Conservation (phyloP, 2,888 invertebrate species). For the Pseudococcus jackbeardsleyi region DNA sequence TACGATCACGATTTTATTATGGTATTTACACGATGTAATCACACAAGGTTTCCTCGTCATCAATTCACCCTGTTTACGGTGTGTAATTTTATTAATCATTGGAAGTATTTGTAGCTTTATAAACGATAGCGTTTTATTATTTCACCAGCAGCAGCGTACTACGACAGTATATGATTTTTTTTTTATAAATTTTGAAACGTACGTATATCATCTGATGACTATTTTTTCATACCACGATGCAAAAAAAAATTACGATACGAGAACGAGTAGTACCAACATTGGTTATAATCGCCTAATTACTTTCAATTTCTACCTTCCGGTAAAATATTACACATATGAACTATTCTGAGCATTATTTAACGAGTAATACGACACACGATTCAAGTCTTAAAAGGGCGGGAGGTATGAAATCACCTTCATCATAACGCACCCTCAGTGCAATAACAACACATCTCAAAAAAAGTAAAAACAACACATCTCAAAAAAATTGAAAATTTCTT, state of each 20-base stretch:
- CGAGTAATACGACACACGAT: neutral
- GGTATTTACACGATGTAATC: constrained; percentile 10
- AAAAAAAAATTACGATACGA: neutral
- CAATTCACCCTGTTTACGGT: constrained; percentile 42
- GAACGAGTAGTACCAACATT: neutral
- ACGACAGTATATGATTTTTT: neutral
- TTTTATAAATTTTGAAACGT: no score
- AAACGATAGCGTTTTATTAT: neutral
- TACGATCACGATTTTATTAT: constrained; percentile 8
- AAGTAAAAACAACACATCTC: no score
- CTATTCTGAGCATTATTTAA: constrained; percentile 14
- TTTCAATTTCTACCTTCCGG: constrained; percentile 26
- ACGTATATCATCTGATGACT: neutral
- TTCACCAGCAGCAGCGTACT: neutral
- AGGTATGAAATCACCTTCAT: neutral
- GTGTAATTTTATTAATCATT: neutral
- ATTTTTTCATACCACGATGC: neutral
- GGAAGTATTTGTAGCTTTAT: neutral
- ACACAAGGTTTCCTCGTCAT: constrained; percentile 4
- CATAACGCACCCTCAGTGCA: no score
- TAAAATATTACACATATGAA: neutral
- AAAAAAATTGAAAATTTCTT: no score
- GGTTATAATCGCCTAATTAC: neutral
- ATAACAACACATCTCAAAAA: no score
- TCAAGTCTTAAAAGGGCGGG: neutral